phyloP scores from a whole-genome alignment of 2,797 vertebrate genomes.

The Notamacropus eugenii region DNA sequence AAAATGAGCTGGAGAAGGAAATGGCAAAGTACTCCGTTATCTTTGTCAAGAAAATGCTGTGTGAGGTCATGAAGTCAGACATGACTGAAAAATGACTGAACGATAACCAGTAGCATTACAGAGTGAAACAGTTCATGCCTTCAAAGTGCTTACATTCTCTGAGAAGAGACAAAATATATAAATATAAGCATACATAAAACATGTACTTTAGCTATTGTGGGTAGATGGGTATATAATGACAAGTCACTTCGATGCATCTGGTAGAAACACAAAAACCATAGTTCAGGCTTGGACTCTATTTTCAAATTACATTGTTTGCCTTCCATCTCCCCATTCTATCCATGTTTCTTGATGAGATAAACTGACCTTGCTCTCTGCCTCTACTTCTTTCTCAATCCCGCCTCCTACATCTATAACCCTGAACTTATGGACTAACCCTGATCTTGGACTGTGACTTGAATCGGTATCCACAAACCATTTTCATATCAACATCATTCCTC shows the following conservation, averaged over 20 bases:
- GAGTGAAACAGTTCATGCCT: not conserved
- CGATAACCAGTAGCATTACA: too few species aligned
- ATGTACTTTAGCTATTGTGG: not conserved
- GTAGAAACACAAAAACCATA: not conserved
- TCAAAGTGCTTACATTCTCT: not conserved
- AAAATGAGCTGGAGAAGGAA: too few species aligned
- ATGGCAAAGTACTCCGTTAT: too few species aligned
- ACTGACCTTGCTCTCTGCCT: not conserved
- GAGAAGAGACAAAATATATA: not conserved
- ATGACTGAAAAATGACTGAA: too few species aligned
- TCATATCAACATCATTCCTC: not conserved
- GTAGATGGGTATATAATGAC: not conserved
- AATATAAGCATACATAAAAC: not conserved
- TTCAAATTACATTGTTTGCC: not conserved
- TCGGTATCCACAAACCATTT: not conserved
- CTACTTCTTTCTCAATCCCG: not conserved
- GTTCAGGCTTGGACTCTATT: not conserved
- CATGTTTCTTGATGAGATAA: not conserved
- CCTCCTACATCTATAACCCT: not conserved
- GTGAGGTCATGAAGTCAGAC: too few species aligned
- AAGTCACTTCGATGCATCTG: not conserved
- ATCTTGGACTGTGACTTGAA: not conserved
- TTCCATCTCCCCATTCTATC: constrained; percentile 2
- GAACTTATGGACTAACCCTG: not conserved
- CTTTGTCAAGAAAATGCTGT: too few species aligned